These are phyloP conservation scores for Percina caprodes DNA, from an alignment of 2,113 vertebrate genomes.

Conservation along the genomic window DNA sequence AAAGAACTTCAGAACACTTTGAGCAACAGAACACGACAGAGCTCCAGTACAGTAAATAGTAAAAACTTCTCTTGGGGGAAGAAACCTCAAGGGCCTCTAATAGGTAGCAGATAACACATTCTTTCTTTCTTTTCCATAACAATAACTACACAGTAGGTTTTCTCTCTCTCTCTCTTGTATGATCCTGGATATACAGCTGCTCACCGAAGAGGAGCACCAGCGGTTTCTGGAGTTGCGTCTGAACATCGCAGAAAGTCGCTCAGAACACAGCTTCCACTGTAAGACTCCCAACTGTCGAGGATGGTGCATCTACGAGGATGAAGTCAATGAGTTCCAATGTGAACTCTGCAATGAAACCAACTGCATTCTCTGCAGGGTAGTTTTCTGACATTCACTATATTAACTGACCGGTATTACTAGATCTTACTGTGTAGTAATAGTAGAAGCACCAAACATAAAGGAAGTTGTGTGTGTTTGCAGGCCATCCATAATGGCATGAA, in stretches of 20 bases:
- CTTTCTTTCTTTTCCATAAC: neutral
- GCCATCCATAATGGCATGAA: conserved; percentile 89
- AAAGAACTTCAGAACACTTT: neutral
- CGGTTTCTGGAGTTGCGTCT: conserved; percentile 87
- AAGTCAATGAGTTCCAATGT: conserved; percentile 89
- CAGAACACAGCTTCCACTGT: conserved; percentile 91
- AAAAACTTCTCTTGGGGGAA: neutral
- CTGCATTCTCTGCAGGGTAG: conserved; percentile 84
- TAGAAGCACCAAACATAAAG: neutral
- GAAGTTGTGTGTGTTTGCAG: conserved; percentile 68
- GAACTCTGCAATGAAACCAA: conserved; percentile 83
- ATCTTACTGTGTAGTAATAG: neutral
- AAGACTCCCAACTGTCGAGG: conserved; percentile 89
- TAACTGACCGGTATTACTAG: neutral
- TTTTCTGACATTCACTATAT: neutral
- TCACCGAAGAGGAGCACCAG: conserved; percentile 85
- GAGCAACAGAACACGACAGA: neutral
- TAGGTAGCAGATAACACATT: neutral
- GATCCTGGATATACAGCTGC: conserved; percentile 78
- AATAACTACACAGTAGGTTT: neutral
- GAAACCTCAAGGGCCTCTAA: neutral
- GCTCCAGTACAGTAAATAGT: neutral
- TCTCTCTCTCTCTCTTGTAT: neutral
- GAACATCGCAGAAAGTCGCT: conserved; percentile 88
- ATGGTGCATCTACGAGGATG: conserved; percentile 93